These are phyloP conservation scores for Malacoraja senta DNA, from an alignment of 2,797 vertebrate species.

Conservation along the genomic window DNA sequence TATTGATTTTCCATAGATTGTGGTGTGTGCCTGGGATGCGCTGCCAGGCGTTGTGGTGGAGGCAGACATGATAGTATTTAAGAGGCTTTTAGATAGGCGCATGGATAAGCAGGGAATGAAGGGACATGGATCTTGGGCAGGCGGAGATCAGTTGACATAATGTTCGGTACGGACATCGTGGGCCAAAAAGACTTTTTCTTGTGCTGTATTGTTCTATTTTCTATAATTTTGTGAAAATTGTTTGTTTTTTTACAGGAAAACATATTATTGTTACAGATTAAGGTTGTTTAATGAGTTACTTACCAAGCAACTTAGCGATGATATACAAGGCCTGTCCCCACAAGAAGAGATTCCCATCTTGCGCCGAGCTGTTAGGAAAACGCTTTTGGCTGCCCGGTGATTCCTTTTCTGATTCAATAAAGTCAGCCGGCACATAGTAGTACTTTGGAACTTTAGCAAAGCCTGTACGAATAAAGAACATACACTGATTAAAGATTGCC, in stretches of 20 bases:
- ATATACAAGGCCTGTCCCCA: slow-evolving; percentile 88
- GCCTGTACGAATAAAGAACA: slow-evolving; percentile 54
- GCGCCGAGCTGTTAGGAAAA: slow-evolving; percentile 86
- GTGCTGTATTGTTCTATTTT: too few relatives aligned
- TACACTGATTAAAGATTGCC: background rate
- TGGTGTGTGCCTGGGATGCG: too few relatives aligned
- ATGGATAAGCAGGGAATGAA: too few relatives aligned
- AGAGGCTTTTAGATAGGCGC: too few relatives aligned
- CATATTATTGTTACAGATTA: background rate
- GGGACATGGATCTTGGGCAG: too few relatives aligned
- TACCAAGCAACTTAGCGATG: slow-evolving; percentile 87
- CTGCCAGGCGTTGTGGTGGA: too few relatives aligned
- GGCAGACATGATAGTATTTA: too few relatives aligned
- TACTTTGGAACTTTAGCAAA: slow-evolving; percentile 85
- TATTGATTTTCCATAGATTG: background rate
- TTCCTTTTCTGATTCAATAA: slow-evolving; percentile 82
- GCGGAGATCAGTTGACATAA: too few relatives aligned
- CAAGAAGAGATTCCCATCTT: slow-evolving; percentile 82
- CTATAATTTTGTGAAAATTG: background rate
- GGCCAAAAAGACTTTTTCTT: too few relatives aligned
- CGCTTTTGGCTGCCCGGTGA: slow-evolving; percentile 84
- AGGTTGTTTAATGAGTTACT: slow-evolving; percentile 43
- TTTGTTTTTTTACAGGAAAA: background rate
- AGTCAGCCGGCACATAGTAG: slow-evolving; percentile 87
- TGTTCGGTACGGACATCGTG: too few relatives aligned